These are phyloP conservation scores for Desmodus rotundus DNA, from an alignment of 2,113 vertebrate species.

Conservation along the genomic window DNA sequence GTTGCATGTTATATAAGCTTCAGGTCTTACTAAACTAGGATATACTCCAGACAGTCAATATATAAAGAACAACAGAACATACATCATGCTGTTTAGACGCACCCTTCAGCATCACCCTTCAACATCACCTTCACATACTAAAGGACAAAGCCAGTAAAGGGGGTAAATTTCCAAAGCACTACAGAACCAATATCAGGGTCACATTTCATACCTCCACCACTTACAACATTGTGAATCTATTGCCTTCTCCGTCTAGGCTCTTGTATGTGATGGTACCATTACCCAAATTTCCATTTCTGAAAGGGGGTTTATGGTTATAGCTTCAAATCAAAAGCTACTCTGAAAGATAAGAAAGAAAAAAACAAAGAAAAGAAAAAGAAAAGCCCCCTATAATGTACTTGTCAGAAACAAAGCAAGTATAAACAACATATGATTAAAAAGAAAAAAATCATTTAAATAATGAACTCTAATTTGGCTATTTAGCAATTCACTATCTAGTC, in stretches of 20 bases:
- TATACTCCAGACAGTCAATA: neutral
- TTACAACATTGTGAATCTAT: neutral
- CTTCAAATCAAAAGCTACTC: constrained; percentile 22
- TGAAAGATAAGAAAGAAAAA: neutral
- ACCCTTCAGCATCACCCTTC: neutral
- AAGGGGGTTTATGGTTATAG: constrained; percentile 25
- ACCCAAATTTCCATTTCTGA: neutral
- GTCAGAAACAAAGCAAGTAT: constrained; percentile 66
- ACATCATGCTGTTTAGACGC: constrained; percentile 26
- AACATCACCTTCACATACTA: constrained; percentile 16
- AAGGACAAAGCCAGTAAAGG: constrained; percentile 53
- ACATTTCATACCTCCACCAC: neutral
- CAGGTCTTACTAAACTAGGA: neutral
- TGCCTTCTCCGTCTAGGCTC: neutral
- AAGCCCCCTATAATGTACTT: neutral
- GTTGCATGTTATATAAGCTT: neutral
- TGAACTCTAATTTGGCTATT: constrained; percentile 66
- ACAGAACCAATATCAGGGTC: constrained; percentile 26
- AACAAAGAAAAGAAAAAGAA: neutral
- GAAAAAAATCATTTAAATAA: constrained; percentile 68
- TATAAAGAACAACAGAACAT: neutral
- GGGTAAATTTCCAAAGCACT: constrained; percentile 40
- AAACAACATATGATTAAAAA: constrained; percentile 64
- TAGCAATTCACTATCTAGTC: constrained; percentile 58
- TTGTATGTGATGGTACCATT: neutral